Conservation (phyloP, 2,113 vertebrate genomes). For the Nematolebias whitei region DNA sequence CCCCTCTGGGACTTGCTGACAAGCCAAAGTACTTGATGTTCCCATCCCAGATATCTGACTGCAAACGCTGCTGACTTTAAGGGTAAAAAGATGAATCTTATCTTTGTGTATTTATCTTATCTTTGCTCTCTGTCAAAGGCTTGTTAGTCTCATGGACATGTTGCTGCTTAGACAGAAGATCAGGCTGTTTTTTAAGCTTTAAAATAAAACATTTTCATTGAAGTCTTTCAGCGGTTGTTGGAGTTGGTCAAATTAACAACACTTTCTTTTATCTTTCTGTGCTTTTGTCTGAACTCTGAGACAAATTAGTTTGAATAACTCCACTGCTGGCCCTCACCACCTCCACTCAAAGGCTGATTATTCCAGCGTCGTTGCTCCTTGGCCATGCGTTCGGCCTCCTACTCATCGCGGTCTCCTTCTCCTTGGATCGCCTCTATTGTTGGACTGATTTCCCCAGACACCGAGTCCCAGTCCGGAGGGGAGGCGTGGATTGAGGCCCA, state of each 20-base stretch:
- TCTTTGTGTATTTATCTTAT: too few species aligned
- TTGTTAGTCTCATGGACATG: too few species aligned
- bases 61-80: too few species aligned
- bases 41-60: too few species aligned
- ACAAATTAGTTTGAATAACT: constrained; percentile 38
- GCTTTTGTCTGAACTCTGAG: constrained; percentile 19
- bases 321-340: constrained; percentile 29
- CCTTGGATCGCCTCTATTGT: constrained; percentile 58
- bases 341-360: constrained; percentile 52
- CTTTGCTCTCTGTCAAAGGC: too few species aligned
- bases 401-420: constrained; percentile 50
- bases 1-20: too few species aligned
- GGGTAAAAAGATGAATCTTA: too few species aligned
- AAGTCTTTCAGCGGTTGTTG: background rate
- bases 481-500: constrained; percentile 52
- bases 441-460: constrained; percentile 57
- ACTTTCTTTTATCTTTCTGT: background rate
- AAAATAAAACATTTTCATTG: too few species aligned
- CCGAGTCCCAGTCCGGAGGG: constrained; percentile 16
- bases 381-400: constrained; percentile 47
- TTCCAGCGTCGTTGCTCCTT: constrained; percentile 55
- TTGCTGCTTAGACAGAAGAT: too few species aligned
- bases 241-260: accelerated
- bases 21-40: too few species aligned
- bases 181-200: too few species aligned